A percentile compares a stretch with the other conserved stretches of the same genome.
Evolutionary conservation across 2,797 vertebrate species (phyloP).

Genomic region (Pipistrellus pipistrellus): DNA sequence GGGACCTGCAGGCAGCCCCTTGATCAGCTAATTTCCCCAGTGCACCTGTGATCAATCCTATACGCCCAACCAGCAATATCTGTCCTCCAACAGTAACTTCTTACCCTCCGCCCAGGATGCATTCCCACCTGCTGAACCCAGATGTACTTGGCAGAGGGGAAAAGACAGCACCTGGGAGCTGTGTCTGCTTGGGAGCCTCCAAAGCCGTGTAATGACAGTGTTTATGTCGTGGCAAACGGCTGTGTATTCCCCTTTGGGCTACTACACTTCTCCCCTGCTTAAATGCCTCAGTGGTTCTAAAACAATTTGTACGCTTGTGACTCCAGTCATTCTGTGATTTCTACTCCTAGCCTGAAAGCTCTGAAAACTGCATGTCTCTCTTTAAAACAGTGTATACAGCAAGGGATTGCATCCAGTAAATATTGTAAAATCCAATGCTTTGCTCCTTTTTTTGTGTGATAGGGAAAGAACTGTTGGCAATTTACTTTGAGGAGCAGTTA

Average conservation of each 20-base stretch:
- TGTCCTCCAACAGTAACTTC: background rate
- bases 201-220: conserved; percentile 27
- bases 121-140: conserved; percentile 25
- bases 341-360: conserved; percentile 14
- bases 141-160: background rate
- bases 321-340: conserved; percentile 68
- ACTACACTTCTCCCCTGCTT: background rate
- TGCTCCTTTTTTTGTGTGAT: conserved; percentile 36
- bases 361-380: conserved; percentile 40
- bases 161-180: conserved; percentile 1
- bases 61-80: background rate
- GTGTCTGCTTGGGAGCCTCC: background rate
- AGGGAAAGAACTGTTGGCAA: background rate
- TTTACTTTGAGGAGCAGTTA: background rate
- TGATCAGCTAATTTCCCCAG: conserved; percentile 20
- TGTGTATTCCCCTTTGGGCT: conserved; percentile 53
- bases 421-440: conserved; percentile 38
- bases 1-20: background rate
- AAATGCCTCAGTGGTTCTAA: conserved; percentile 42
- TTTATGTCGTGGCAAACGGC: background rate
- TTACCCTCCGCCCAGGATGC: background rate
- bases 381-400: conserved; percentile 9
- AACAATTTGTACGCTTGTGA: conserved; percentile 45
- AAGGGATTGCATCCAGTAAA: conserved; percentile 3
- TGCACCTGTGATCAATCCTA: background rate